These are phyloP conservation scores for Mungos mungo DNA, from an alignment of 2,113 vertebrate species.

Conservation along the genomic window DNA sequence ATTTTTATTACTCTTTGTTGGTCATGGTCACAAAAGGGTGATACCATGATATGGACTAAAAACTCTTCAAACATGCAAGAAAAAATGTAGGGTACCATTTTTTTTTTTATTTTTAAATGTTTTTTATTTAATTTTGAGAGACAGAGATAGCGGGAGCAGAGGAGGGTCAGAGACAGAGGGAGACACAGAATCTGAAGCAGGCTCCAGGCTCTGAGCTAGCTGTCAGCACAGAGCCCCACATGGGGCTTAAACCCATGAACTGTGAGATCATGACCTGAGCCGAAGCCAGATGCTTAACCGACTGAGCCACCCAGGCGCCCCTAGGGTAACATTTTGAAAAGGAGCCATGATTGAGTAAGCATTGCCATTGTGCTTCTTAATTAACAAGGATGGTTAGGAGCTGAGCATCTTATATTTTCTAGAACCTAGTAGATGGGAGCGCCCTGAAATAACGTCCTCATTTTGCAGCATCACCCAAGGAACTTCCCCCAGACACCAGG, in stretches of 20 bases:
- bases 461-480: background rate
- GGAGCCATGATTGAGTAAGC: background rate
- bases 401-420: background rate
- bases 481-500: fast-evolving
- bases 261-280: no score
- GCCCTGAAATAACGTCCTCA: background rate
- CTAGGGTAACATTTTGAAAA: background rate
- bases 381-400: background rate
- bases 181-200: no score
- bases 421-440: background rate
- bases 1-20: conserved; percentile 47
- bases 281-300: no score
- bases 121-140: no score
- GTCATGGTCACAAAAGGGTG: background rate
- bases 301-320: no score
- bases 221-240: no score
- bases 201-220: no score
- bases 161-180: no score
- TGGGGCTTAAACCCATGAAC: no score
- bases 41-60: background rate
- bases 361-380: background rate
- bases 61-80: background rate
- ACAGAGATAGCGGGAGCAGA: no score
- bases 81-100: conserved; percentile 27
- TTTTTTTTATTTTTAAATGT: no score